Base-by-base conservation (phyloP, 2,113 vertebrate species). In the Cephalophus harveyi region DNA sequence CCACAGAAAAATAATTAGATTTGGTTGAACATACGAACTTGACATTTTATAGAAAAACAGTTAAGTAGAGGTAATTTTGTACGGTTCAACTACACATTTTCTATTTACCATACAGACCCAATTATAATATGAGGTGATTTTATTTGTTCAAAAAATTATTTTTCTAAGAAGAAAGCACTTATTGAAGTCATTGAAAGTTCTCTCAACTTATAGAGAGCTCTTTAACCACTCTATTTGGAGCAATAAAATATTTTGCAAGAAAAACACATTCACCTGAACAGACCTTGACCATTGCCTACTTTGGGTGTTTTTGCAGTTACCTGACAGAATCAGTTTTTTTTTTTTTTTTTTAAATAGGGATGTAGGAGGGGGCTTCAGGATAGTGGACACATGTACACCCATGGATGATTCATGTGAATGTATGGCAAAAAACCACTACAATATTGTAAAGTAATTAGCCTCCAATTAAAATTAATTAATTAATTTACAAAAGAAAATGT, bases 151-250 rank as follows among this genome's bases (percentile, higher is more conserved):
- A 89, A 87, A 93, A 62, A 36, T 40, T 57, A 55, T 79, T 88
- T 27, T 96, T 54, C 55, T 84, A 17, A 57, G 57, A 96, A 54
- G 17, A 82, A 87, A 87, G 1, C 36, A 11, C 79, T 91, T 60
- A 88, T 76, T 94, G 40, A 83, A 89, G 23, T 86, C 28, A 33
- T 40, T 82, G 52, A 25, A 57, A 94, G 83, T 64, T 28, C 60
- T 94, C 21, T 94, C 7, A 57, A 8, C 46, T 76, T 88, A 9
- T 19, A 64, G 33, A 28, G 16, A 84, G 16, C 7, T 78, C 28
- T 87, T 79, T 83, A 79, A 89, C 76, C 43, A 81, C n/a, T 86
- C 81, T 87, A 50, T 95, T 95, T 96, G 92, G 16, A 94, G 43
- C 27, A 62, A 57, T 8, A 59, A 62, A 90, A 33, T 52, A 88